Percentiles rank a stretch among this genome's conserved stretches.
Evolutionary conservation across 2,797 vertebrate species (phyloP).

Genomic region (Gephyroberyx darwinii): DNA sequence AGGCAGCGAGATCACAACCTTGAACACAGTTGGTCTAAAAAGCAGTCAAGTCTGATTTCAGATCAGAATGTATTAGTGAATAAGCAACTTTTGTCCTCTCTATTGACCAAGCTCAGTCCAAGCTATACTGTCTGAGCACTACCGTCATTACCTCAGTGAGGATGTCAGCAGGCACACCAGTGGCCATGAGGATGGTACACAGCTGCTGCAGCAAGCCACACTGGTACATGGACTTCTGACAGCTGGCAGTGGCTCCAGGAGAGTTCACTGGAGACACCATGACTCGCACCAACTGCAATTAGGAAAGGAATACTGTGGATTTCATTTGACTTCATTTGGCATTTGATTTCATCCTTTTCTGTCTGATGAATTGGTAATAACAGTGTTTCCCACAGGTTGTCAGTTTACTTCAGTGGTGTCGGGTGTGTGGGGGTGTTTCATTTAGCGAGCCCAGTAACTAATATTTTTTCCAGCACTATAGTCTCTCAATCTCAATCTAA

Average conservation of each 20-base stretch:
- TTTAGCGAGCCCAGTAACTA: too few relatives aligned
- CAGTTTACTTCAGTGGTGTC: too few relatives aligned
- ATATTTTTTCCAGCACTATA: too few relatives aligned
- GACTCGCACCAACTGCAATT: slow-evolving; percentile 89
- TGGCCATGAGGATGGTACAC: slow-evolving; percentile 98
- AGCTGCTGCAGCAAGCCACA: slow-evolving; percentile 96
- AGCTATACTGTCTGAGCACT: neutral
- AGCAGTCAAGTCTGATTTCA: neutral
- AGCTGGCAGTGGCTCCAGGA: slow-evolving; percentile 93
- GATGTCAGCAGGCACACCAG: slow-evolving; percentile 96
- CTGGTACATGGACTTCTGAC: slow-evolving; percentile 96
- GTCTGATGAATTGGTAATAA: neutral
- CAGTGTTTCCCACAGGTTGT: too few relatives aligned
- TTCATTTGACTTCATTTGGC: slow-evolving; percentile 1
- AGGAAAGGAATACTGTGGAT: slow-evolving; percentile 2
- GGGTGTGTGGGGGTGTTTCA: too few relatives aligned
- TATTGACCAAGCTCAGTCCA: neutral
- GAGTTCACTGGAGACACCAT: slow-evolving; percentile 96
- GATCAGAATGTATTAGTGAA: neutral
- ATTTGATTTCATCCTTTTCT: too few relatives aligned
- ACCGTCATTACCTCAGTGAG: slow-evolving; percentile 89
- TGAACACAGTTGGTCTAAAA: neutral
- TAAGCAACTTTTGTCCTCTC: neutral
- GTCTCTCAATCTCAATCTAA: too few relatives aligned
- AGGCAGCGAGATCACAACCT: neutral